Evolutionary conservation across 1,140 invertebrate genomes (phyloP).

Genomic region (Drosophila sulfurigaster): DNA sequence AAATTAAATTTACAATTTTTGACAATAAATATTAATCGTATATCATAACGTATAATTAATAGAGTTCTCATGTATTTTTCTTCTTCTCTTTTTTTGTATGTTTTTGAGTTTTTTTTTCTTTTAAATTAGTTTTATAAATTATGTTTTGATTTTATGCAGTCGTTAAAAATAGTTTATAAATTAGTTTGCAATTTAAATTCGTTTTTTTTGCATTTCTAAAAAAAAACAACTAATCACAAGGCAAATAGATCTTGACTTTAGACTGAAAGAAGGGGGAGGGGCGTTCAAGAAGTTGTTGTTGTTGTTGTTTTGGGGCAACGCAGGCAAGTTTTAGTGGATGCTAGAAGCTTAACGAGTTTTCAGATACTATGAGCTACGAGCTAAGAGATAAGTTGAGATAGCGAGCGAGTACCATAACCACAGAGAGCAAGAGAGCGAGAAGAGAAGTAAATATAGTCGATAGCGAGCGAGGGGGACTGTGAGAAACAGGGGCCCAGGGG

Average conservation of each 20-base stretch:
- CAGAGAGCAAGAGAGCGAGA: slow-evolving; percentile 24
- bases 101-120: slow-evolving; percentile 20
- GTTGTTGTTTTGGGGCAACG: slow-evolving; percentile 41
- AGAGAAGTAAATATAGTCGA: slow-evolving; percentile 15
- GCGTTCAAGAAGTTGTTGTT: slow-evolving; percentile 28
- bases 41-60: slow-evolving; percentile 43
- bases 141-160: slow-evolving; percentile 64
- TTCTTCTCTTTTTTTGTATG: slow-evolving; percentile 30
- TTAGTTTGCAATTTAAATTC: slow-evolving; percentile 74
- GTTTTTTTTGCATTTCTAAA: slow-evolving; percentile 55
- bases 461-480: slow-evolving; percentile 23
- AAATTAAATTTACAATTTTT: slow-evolving; percentile 62
- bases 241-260: slow-evolving; percentile 72
- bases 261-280: slow-evolving; percentile 17
- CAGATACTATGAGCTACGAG: slow-evolving; percentile 61
- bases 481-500: slow-evolving; percentile 16
- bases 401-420: slow-evolving; percentile 48
- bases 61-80: slow-evolving; percentile 53
- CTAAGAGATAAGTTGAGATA: slow-evolving; percentile 36
- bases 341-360: slow-evolving; percentile 47
- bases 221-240: slow-evolving; percentile 80
- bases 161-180: slow-evolving; percentile 67
- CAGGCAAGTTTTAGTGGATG: slow-evolving; percentile 59
- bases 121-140: slow-evolving; percentile 62
- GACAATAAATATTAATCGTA: slow-evolving; percentile 65